Base-by-base conservation (phyloP, 2,797 vertebrate species). In the Falco biarmicus region DNA sequence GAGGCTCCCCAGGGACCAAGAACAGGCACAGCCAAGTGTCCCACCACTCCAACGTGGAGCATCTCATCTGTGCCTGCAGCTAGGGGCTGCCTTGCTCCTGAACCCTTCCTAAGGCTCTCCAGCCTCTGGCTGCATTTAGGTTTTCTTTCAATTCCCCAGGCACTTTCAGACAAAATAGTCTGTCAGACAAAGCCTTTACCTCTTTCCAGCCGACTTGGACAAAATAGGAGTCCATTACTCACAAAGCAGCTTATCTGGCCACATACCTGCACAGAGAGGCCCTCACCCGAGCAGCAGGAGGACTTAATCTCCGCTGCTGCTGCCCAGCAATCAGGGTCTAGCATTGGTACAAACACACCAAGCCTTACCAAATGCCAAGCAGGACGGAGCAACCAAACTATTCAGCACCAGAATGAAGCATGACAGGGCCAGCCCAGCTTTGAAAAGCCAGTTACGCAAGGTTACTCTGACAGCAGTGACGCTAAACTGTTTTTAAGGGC, bases 361-460 rank as follows among this genome's bases (percentile, higher is more conserved):
- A 78, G 34, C 6, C 4, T 22, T 25, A 20, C 71, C 8, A 3
- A 87, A 31, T 7, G 7, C 26, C 1, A 13, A 59, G 71, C 25
- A 32, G 70, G 74, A 47, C 0, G 0, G 75, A 69, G 75, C n/a
- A 71, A 45, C 15, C 0, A 0, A n/a, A 13, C 37, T 51, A 18
- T 9, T 71, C 70, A 54, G 47, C 15, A 22, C 28, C 61, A 41
- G 61, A n/a, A 70, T 0, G 6, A 41, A 70, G 77, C 1, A 0
- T 15, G 57, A 34, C 24, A 0, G 57, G 61, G 68, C 60, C 61
- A 56, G 69, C 24, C 48, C 39, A 0, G 28, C 63, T 87, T 10
- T 4, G 26, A 70, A 60, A 65, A 65, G 69, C 76, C 65, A 12
- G 26, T 88, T 87, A 89, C 12, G 9, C 90, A 92, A 79, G 81